These are phyloP conservation scores for Zaprionus vittiger DNA, from an alignment of 1,140 invertebrate species.

Conservation along the genomic window DNA sequence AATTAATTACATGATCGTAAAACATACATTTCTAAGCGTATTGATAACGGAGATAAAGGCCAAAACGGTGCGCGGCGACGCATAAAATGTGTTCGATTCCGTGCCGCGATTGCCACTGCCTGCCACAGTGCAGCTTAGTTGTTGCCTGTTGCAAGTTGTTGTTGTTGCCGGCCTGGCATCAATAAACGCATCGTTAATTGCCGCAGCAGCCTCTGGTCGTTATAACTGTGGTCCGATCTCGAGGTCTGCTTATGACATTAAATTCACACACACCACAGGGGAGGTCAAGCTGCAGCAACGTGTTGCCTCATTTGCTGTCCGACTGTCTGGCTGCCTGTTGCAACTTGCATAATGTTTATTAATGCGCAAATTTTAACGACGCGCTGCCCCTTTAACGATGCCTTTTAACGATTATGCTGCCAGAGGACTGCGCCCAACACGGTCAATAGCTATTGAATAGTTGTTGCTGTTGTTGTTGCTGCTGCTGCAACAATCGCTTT, in stretches of 20 bases:
- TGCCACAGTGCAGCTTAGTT: neutral
- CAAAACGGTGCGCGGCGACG: constrained; percentile 16
- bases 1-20: constrained; percentile 75
- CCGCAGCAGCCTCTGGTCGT: constrained; percentile 28
- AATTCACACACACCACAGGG: constrained; percentile 67
- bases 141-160: neutral
- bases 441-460: constrained; percentile 53
- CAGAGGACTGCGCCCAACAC: constrained; percentile 28
- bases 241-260: constrained; percentile 57
- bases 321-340: constrained; percentile 41
- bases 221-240: constrained; percentile 62
- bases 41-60: constrained; percentile 78
- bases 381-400: constrained; percentile 66
- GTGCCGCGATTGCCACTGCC: neutral
- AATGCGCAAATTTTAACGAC: constrained; percentile 77
- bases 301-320: constrained; percentile 52
- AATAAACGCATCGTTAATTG: constrained; percentile 77
- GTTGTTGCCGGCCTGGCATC: constrained; percentile 35
- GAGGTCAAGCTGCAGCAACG: constrained; percentile 51
- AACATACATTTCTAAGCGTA: constrained; percentile 63
- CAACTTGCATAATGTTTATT: constrained; percentile 78
- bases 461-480: constrained; percentile 14
- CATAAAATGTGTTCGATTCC: constrained; percentile 46
- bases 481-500: constrained; percentile 46
- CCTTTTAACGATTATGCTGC: constrained; percentile 62